phyloP scores from a whole-genome alignment of 2,888 invertebrate species.

The Allophyes oxyacanthae region DNA sequence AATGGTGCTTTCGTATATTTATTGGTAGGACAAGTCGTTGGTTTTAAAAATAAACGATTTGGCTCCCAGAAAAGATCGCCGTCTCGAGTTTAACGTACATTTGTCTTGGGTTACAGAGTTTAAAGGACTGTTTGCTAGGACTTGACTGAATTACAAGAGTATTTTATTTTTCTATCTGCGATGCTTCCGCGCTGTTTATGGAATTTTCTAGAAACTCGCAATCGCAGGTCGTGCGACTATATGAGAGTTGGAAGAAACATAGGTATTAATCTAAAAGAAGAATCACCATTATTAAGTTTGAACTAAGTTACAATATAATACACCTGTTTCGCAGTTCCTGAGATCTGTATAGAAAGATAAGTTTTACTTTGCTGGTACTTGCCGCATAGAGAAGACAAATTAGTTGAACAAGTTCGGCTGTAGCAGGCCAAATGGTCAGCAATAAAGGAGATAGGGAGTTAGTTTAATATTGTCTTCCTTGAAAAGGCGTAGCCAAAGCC shows the following conservation, averaged over 20 bases:
- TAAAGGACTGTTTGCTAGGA: conserved; percentile 25
- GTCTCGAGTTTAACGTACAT: conserved; percentile 20
- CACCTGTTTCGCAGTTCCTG: no score
- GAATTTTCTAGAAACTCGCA: neutral
- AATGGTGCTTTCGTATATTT: conserved; percentile 45
- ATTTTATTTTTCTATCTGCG: neutral
- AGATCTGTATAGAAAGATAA: neutral
- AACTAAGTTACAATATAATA: no score
- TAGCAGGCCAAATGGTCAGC: no score
- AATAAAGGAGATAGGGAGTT: no score
- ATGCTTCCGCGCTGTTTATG: conserved; percentile 3
- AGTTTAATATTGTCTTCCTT: no score
- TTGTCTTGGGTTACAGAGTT: conserved; percentile 23
- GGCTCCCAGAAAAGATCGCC: conserved; percentile 43
- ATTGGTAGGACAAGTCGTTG: conserved; percentile 49
- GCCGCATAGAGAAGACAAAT: no score
- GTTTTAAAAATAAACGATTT: conserved; percentile 55
- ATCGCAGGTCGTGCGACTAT: neutral
- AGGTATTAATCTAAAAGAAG: no score
- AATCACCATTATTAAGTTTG: no score
- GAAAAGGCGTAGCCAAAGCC: neutral
- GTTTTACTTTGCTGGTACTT: neutral
- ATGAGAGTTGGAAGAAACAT: no score
- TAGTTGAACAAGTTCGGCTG: no score
- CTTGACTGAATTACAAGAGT: conserved; percentile 16